phyloP scores from a whole-genome alignment of 2,888 invertebrate species.

The Euzophera pinguis region DNA sequence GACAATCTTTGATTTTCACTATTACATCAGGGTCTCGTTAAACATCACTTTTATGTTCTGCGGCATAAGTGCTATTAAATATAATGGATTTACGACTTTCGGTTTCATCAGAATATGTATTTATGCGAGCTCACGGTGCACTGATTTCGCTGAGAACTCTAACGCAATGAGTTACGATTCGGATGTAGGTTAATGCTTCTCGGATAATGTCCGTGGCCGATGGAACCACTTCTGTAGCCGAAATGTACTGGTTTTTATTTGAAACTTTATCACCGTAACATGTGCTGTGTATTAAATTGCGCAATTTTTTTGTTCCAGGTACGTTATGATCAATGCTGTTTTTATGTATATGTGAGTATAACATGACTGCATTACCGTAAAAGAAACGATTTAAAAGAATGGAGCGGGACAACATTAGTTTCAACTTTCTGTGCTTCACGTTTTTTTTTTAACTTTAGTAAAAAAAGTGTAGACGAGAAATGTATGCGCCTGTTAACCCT shows the following conservation, averaged over 20 bases:
- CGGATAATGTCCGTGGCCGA: conserved; percentile 42
- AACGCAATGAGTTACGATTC: conserved; percentile 60
- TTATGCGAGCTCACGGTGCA: conserved; percentile 48
- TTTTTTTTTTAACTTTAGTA: neutral
- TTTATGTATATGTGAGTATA: conserved; percentile 16
- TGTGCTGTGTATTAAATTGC: conserved; percentile 30
- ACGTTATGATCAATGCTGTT: conserved; percentile 27
- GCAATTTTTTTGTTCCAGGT: conserved; percentile 46
- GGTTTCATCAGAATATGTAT: conserved; percentile 63
- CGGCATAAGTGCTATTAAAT: conserved; percentile 34
- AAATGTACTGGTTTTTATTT: conserved; percentile 21
- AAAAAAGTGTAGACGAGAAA: neutral
- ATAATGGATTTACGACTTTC: conserved; percentile 51
- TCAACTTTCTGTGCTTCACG: neutral
- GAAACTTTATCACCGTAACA: conserved; percentile 25
- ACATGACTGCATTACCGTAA: neutral
- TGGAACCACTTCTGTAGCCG: conserved; percentile 23
- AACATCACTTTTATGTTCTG: conserved; percentile 34
- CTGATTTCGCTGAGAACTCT: conserved; percentile 55
- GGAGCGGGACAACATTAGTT: neutral
- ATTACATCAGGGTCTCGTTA: conserved; percentile 35
- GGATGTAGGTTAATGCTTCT: conserved; percentile 68
- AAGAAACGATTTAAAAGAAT: neutral
- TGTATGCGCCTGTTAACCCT: conserved; percentile 8
- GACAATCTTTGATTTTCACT: conserved; percentile 28